These are phyloP conservation scores for Poecilia gillii DNA, from an alignment of 2,797 vertebrate species.

Conservation along the genomic window DNA sequence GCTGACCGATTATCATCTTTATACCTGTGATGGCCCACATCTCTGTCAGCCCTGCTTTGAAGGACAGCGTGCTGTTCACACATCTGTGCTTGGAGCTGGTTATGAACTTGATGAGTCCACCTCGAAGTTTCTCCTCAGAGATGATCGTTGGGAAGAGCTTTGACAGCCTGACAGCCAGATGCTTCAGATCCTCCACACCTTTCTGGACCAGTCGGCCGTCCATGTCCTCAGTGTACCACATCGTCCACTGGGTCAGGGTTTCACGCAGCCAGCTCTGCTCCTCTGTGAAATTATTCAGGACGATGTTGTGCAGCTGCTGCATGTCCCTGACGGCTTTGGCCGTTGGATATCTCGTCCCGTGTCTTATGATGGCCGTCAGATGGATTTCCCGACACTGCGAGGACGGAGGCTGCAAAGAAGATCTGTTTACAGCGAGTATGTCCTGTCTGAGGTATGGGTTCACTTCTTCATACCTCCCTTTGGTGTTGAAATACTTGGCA, in stretches of 20 bases:
- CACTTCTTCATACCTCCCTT: constrained; percentile 90
- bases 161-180: constrained; percentile 83
- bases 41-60: constrained; percentile 75
- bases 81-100: constrained; percentile 93
- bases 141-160: constrained; percentile 82
- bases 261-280: constrained; percentile 66
- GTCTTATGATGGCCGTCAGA: constrained; percentile 86
- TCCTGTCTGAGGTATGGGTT: constrained; percentile 68
- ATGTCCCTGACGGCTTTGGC: constrained; percentile 81
- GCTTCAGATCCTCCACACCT: constrained; percentile 82
- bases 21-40: constrained; percentile 72
- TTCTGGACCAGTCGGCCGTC: constrained; percentile 87
- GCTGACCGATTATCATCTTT: background rate
- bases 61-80: constrained; percentile 86
- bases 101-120: constrained; percentile 73
- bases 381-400: constrained; percentile 80
- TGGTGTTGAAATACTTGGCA: constrained; percentile 85
- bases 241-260: constrained; percentile 77
- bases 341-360: constrained; percentile 84
- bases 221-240: constrained; percentile 90
- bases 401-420: constrained; percentile 66
- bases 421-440: constrained; percentile 74
- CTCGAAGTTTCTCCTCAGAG: constrained; percentile 72
- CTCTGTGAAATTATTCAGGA: constrained; percentile 42
- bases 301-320: constrained; percentile 65